These are phyloP conservation scores for Nemapogon koenigi DNA, from an alignment of 2,888 invertebrate species.

Conservation along the genomic window DNA sequence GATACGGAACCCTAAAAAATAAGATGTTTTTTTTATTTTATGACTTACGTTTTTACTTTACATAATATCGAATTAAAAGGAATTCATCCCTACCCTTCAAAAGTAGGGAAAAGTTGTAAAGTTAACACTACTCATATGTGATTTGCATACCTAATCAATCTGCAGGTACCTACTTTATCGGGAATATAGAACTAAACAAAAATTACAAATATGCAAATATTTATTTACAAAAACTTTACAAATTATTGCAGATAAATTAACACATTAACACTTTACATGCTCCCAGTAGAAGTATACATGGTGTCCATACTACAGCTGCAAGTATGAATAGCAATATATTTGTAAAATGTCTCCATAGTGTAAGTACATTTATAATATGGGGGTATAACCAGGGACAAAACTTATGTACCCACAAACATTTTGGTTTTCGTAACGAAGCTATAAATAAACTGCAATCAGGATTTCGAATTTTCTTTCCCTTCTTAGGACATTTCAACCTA, in stretches of 20 bases:
- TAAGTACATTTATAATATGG: not conserved
- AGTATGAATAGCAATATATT: not conserved
- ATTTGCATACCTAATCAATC: too few species aligned
- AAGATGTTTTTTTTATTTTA: too few species aligned
- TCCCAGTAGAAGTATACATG: not conserved
- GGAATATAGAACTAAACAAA: too few species aligned
- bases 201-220: too few species aligned
- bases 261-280: not conserved
- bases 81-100: too few species aligned
- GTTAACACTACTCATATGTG: too few species aligned
- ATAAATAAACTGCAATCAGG: not conserved
- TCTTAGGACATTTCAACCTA: too few species aligned
- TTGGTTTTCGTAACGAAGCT: not conserved
- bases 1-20: too few species aligned
- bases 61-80: too few species aligned
- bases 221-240: not conserved
- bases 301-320: not conserved
- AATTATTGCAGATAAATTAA: not conserved
- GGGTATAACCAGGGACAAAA: slow-evolving; percentile 1
- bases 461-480: not conserved
- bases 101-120: too few species aligned
- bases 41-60: too few species aligned
- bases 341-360: not conserved
- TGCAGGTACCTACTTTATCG: too few species aligned
- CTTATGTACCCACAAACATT: not conserved